Conservation (phyloP, 2,888 invertebrate genomes). For the Chromoteleia sp. region DNA sequence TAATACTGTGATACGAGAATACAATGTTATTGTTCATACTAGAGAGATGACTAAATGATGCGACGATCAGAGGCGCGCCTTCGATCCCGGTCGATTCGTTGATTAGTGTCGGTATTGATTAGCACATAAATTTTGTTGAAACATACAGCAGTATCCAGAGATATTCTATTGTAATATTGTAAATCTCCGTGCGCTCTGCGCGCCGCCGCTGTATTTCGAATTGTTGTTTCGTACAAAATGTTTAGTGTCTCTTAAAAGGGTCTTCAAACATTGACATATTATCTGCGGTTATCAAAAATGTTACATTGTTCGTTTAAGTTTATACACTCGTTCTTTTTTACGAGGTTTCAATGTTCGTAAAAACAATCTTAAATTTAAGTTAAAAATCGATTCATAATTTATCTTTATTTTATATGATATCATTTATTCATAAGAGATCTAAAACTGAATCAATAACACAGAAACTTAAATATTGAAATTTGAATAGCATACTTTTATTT, state of each 20-base stretch:
- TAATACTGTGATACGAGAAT: constrained; percentile 83
- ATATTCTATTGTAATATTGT: constrained; percentile 73
- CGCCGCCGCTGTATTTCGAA: constrained; percentile 62
- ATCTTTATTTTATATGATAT: too few species aligned
- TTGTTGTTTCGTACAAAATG: constrained; percentile 65
- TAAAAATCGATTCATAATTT: too few species aligned
- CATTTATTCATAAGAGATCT: too few species aligned
- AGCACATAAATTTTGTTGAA: constrained; percentile 77
- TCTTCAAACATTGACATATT: constrained; percentile 43
- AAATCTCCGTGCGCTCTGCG: constrained; percentile 72
- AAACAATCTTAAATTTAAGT: too few species aligned
- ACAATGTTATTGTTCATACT: constrained; percentile 83
- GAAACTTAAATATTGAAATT: too few species aligned
- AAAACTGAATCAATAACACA: too few species aligned
- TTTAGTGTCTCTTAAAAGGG: constrained; percentile 44
- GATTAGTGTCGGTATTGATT: constrained; percentile 78
- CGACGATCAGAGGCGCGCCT: constrained; percentile 76
- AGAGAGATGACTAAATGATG: constrained; percentile 75
- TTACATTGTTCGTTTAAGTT: neutral
- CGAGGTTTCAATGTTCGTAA: neutral
- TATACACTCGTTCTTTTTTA: constrained; percentile 2
- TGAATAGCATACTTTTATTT: too few species aligned
- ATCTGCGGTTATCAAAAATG: neutral
- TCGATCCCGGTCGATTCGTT: constrained; percentile 77
- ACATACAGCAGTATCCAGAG: constrained; percentile 73